These are phyloP conservation scores for Gavia stellata DNA, from an alignment of 2,113 vertebrate species.

Conservation along the genomic window DNA sequence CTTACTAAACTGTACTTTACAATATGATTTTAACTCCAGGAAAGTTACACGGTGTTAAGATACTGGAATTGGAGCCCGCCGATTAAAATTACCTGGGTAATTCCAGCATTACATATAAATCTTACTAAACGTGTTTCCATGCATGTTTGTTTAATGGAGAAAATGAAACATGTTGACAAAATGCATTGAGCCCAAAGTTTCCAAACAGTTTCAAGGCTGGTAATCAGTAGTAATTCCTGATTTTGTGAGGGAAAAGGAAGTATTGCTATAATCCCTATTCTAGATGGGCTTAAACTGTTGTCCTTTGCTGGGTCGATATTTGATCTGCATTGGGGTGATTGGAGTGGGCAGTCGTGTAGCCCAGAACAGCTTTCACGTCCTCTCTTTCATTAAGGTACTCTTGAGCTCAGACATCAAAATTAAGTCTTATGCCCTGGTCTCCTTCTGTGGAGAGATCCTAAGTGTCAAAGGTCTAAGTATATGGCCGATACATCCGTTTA, in stretches of 20 bases:
- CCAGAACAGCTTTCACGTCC: not conserved
- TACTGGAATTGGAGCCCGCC: not conserved
- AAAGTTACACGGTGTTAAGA: not conserved
- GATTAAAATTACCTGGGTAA: not conserved
- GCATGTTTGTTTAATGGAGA: not conserved
- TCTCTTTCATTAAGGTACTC: not conserved
- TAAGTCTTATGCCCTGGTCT: not conserved
- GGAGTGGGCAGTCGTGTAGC: not conserved
- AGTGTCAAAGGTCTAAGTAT: not conserved
- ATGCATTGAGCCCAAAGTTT: not conserved
- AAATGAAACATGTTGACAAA: not conserved
- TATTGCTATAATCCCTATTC: not conserved
- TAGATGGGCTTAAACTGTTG: not conserved
- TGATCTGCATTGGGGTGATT: not conserved
- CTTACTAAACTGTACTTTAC: not conserved
- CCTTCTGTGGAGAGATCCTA: not conserved
- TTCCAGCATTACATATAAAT: not conserved
- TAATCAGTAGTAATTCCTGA: not conserved
- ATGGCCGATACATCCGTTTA: not conserved
- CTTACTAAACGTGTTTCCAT: not conserved
- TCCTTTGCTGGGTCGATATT: not conserved
- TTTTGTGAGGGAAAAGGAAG: not conserved
- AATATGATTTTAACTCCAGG: not conserved
- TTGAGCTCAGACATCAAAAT: not conserved
- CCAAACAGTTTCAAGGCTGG: not conserved